Evolutionary conservation across 92 coral and sea anemone genomes (phyloP).

Genomic region (Micromussa lordhowensis): DNA sequence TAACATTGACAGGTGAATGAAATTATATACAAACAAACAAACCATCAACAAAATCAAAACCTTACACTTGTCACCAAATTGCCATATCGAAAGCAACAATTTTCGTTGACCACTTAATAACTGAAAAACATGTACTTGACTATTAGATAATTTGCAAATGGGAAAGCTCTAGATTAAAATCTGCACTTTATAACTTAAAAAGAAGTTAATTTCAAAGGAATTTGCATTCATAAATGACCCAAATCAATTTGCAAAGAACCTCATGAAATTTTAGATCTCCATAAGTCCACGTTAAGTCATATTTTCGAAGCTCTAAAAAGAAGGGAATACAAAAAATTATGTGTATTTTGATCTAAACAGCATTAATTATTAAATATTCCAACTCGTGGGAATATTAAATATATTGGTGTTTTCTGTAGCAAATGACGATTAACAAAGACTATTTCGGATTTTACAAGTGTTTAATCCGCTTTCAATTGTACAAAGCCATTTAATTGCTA

Average conservation of each 20-base stretch:
- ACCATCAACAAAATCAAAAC: neutral
- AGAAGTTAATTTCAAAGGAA: neutral
- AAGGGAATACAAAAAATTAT: neutral
- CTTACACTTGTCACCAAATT: neutral
- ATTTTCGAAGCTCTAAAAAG: neutral
- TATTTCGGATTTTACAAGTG: neutral
- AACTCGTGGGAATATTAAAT: constrained; percentile 11
- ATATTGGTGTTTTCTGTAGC: constrained; percentile 21
- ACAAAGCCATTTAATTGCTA: constrained; percentile 22
- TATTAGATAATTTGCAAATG: no score
- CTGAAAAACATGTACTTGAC: no score
- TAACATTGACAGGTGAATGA: neutral
- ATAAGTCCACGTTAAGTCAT: neutral
- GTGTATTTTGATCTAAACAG: neutral
- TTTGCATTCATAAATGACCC: neutral
- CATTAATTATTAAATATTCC: neutral
- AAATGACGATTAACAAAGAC: neutral
- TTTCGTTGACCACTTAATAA: no score
- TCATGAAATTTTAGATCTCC: neutral
- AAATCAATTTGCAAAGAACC: neutral
- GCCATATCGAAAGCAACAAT: neutral
- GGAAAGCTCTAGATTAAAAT: no score
- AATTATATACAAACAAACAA: no score
- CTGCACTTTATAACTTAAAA: neutral
- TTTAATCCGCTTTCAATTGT: constrained; percentile 4